Conservation (phyloP, 2,113 vertebrate species). For the Otolemur garnettii region DNA sequence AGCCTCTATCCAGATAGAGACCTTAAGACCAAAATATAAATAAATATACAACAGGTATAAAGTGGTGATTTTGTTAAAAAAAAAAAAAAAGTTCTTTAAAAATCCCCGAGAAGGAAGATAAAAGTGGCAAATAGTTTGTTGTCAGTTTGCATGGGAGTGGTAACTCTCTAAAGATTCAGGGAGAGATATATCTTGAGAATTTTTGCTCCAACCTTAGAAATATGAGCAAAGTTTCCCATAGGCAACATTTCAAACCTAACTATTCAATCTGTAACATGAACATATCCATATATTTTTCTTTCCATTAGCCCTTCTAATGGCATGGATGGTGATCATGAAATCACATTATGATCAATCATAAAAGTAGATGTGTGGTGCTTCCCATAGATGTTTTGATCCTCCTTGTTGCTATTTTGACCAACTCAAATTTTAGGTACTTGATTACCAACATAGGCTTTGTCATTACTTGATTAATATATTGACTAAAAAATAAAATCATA, state of each 20-base stretch:
- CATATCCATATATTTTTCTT: not conserved
- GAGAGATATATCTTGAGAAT: not conserved
- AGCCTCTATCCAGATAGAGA: not conserved
- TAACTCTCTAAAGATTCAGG: not conserved
- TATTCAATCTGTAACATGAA: not conserved
- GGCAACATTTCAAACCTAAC: not conserved
- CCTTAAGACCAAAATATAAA: not conserved
- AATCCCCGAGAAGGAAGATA: not conserved
- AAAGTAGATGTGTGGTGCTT: not conserved
- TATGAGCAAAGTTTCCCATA: not conserved
- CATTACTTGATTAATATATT: not conserved
- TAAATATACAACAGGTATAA: not conserved
- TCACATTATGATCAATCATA: not conserved
- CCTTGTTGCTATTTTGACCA: not conserved
- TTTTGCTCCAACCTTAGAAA: not conserved
- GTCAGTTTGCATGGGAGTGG: not conserved
- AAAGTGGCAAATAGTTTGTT: not conserved
- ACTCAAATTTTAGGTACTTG: not conserved
- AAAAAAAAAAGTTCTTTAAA: not conserved
- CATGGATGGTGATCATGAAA: not conserved
- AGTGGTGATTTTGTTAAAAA: not conserved
- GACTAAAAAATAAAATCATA: not conserved
- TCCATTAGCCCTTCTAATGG: not conserved
- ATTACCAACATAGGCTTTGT: not conserved
- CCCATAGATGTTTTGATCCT: not conserved